phyloP scores from a whole-genome alignment of 2,888 invertebrate genomes.

The Strigamia transsilvanica region DNA sequence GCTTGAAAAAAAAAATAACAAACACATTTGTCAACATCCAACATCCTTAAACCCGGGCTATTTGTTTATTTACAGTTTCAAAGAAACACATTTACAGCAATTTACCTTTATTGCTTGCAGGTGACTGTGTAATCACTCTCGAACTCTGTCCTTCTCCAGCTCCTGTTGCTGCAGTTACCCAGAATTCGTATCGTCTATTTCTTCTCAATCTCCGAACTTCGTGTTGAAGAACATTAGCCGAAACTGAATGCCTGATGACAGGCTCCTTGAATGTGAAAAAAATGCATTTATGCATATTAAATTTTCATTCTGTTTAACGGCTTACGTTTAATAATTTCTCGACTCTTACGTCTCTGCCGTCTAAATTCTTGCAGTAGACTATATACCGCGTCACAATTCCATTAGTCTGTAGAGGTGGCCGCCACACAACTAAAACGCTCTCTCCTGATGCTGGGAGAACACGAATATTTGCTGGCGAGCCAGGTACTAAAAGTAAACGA shows the following conservation, averaged over 20 bases:
- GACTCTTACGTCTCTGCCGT: conserved; percentile 53
- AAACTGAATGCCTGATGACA: conserved; percentile 46
- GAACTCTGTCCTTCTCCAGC: conserved; percentile 60
- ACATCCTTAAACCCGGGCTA: not conserved
- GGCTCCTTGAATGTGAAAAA: conserved; percentile 38
- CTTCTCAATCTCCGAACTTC: conserved; percentile 59
- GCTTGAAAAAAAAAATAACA: conserved; percentile 26
- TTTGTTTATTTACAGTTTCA: not conserved
- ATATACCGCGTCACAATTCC: conserved; percentile 63
- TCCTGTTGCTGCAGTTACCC: conserved; percentile 56
- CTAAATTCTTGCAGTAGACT: conserved; percentile 60
- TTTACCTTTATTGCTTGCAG: conserved; percentile 60
- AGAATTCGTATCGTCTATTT: conserved; percentile 58
- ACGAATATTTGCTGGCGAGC: conserved; percentile 63
- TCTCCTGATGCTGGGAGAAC: conserved; percentile 62
- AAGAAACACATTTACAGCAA: not conserved
- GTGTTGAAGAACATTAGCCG: conserved; percentile 54
- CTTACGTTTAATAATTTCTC: conserved; percentile 4
- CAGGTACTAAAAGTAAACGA: conserved; percentile 61
- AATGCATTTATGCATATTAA: not conserved
- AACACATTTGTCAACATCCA: not conserved
- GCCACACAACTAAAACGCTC: conserved; percentile 64
- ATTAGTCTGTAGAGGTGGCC: conserved; percentile 62
- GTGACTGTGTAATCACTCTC: conserved; percentile 60
- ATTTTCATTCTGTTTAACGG: not conserved